Conservation (phyloP, 2,113 vertebrate genomes). For the Aspiorhynchus laticeps region DNA sequence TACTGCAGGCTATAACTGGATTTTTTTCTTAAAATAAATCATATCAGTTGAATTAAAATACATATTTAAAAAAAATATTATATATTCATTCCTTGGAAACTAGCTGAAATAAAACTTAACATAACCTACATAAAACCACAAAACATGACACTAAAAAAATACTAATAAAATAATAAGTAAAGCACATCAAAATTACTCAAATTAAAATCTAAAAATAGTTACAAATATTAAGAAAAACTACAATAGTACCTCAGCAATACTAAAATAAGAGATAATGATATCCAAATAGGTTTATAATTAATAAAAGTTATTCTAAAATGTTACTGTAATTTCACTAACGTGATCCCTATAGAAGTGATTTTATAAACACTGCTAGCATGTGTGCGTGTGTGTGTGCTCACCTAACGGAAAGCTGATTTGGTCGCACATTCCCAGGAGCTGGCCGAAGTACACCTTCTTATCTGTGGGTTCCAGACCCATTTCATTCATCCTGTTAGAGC, state of each 20-base stretch:
- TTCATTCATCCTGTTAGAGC: conserved; percentile 83
- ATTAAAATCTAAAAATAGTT: too few species aligned
- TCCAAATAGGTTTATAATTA: background rate
- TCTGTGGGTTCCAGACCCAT: conserved; percentile 82
- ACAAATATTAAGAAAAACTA: background rate
- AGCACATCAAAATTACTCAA: too few species aligned
- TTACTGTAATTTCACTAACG: background rate
- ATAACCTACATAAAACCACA: too few species aligned
- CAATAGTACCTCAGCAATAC: background rate
- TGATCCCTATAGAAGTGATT: background rate
- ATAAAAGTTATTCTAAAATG: background rate
- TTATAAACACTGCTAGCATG: background rate
- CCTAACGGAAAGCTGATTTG: conserved; percentile 95
- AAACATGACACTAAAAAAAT: too few species aligned
- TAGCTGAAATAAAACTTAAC: too few species aligned
- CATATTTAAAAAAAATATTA: too few species aligned
- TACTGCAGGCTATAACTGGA: too few species aligned
- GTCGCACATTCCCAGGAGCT: conserved; percentile 95
- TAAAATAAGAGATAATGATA: background rate
- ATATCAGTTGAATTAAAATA: too few species aligned
- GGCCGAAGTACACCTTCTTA: conserved; percentile 89
- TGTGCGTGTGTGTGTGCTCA: conserved; percentile 67
- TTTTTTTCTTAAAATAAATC: too few species aligned
- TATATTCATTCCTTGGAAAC: too few species aligned
- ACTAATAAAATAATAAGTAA: too few species aligned